Evolutionary conservation across 2,888 invertebrate species (phyloP).

Genomic region (Drosophila infuscata): DNA sequence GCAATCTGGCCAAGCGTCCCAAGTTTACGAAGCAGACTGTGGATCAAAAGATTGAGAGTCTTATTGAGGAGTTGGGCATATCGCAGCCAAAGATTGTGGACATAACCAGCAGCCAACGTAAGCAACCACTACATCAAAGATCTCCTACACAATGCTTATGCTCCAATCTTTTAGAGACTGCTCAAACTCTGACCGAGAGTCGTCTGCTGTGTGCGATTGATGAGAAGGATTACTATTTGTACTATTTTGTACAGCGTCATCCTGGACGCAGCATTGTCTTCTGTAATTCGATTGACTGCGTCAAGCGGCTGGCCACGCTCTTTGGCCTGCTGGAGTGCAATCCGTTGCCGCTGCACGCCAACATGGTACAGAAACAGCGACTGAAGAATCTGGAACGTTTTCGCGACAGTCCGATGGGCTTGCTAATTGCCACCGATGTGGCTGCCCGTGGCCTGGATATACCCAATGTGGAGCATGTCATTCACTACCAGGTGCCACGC

Average conservation of each 20-base stretch:
- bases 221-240: conserved; percentile 96
- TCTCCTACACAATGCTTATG: neutral
- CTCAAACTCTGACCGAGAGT: conserved; percentile 93
- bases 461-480: conserved; percentile 95
- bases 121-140: conserved; percentile 23
- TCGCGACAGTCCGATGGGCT: conserved; percentile 89
- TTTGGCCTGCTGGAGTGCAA: conserved; percentile 89
- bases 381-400: conserved; percentile 97
- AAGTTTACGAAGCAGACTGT: conserved; percentile 89
- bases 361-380: conserved; percentile 97
- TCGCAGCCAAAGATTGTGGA: conserved; percentile 97
- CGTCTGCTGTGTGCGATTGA: conserved; percentile 91
- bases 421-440: conserved; percentile 97
- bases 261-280: conserved; percentile 97
- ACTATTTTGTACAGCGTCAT: conserved; percentile 94
- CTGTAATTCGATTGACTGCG: conserved; percentile 97
- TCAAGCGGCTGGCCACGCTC: conserved; percentile 91
- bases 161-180: conserved; percentile 87
- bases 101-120: conserved; percentile 91
- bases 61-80: conserved; percentile 93
- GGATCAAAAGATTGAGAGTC: conserved; percentile 90
- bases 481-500: conserved; percentile 98
- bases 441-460: conserved; percentile 99
- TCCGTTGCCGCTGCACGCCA: conserved; percentile 93
- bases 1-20: conserved; percentile 79